These are phyloP conservation scores for Pithys albifrons DNA, from an alignment of 2,113 vertebrate species.

Conservation along the genomic window DNA sequence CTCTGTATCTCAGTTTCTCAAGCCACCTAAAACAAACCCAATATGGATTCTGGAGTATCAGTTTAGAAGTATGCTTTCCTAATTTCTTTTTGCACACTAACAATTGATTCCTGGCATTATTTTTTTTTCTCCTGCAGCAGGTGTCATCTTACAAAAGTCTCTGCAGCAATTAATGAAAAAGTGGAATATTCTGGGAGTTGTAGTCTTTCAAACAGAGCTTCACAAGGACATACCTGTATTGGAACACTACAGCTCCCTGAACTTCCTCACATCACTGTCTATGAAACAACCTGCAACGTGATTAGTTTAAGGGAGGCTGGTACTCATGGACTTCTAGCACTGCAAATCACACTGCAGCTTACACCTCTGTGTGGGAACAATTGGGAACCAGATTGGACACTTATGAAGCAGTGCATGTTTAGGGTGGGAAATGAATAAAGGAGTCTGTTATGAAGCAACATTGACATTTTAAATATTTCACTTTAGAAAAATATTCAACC, in stretches of 20 bases:
- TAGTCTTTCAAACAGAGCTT: constrained; percentile 75
- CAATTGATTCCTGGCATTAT: not conserved
- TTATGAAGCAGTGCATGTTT: not conserved
- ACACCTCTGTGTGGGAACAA: not conserved
- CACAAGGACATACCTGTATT: constrained; percentile 66
- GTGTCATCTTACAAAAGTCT: constrained; percentile 59
- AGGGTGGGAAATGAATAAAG: not conserved
- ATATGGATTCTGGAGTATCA: not conserved
- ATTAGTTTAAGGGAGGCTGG: not conserved
- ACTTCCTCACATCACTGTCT: constrained; percentile 58
- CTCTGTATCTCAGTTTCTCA: not conserved
- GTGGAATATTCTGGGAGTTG: constrained; percentile 69
- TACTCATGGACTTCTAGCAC: not conserved
- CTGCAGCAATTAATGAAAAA: constrained; percentile 53
- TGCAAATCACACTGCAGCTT: not conserved
- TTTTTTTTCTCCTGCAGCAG: constrained; percentile 27
- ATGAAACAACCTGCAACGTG: constrained; percentile 15
- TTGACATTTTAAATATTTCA: not conserved
- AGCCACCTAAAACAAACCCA: not conserved
- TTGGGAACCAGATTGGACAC: not conserved
- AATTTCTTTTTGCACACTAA: not conserved
- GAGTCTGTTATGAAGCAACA: not conserved
- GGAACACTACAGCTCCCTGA: constrained; percentile 72
- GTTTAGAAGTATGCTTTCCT: not conserved
- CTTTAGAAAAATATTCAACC: not conserved